Conservation (phyloP, 2,888 invertebrate genomes). For the Cantharis rufa region DNA sequence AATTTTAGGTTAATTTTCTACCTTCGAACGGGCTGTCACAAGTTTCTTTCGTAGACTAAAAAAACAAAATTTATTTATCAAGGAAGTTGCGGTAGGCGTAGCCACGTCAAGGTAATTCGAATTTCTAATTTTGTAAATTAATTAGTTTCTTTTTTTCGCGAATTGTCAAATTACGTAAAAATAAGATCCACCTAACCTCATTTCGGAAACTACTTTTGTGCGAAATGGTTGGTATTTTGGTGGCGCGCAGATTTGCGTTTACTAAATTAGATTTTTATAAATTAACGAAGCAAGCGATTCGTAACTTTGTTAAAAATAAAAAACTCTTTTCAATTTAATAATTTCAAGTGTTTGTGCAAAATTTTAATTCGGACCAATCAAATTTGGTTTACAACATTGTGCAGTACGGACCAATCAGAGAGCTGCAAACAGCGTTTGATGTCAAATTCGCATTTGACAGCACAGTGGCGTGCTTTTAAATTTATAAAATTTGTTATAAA, state of each 20-base stretch:
- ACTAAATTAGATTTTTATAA: not conserved
- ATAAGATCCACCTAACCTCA: not conserved
- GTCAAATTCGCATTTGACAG: too few species aligned
- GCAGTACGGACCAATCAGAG: too few species aligned
- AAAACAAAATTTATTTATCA: not conserved
- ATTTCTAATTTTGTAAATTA: not conserved
- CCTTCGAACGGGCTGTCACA: slow-evolving; percentile 11
- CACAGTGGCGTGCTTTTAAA: too few species aligned
- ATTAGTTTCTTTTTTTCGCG: not conserved
- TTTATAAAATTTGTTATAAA: too few species aligned
- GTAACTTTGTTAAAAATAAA: not conserved
- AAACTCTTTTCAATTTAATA: not conserved
- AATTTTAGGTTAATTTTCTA: slow-evolving; percentile 35
- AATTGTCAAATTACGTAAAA: slow-evolving; percentile 20
- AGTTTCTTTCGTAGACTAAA: not conserved
- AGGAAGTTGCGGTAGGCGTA: not conserved
- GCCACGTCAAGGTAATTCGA: slow-evolving; percentile 1
- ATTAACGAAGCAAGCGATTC: not conserved
- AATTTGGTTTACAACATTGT: too few species aligned
- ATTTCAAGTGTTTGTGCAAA: not conserved
- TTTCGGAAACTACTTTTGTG: not conserved
- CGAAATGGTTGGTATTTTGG: not conserved
- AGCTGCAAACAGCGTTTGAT: too few species aligned
- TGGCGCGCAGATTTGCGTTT: not conserved
- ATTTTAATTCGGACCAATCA: not conserved